Evolutionary conservation across 1,140 invertebrate genomes (phyloP), one percentile per base, ranked within the genome.

Genomic region (Brachionus angularis): DNA sequence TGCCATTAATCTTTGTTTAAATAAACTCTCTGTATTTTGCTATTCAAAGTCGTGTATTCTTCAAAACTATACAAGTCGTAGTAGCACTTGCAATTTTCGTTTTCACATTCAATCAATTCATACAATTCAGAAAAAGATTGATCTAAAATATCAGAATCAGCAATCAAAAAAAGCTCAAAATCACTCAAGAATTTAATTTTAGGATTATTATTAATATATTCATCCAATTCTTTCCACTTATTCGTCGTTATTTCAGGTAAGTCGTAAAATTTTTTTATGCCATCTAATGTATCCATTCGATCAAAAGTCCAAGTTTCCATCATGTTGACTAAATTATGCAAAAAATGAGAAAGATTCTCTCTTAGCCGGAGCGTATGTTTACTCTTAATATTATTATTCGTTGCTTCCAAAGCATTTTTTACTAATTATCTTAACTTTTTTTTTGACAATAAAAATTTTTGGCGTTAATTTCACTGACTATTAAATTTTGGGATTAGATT

Each of bases 231-330:
- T n/a, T n/a, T n/a, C n/a, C n/a, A n/a, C n/a, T n/a, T n/a, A n/a
- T n/a, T n/a, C n/a, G n/a, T n/a, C n/a, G n/a, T 16, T 47, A 0
- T 47, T 1, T 47, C 3, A 21, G 18, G 44, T 16, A 47, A 47
- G 23, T 47, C 8, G 23, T 47, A 4, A 47, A 47, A 1, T 47
- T 47, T 47, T 21, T 47, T 47, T 16, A 47, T 47, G 23, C 44
- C 44, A 47, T 47, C 44, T 47, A 47, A 21, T n/a, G n/a, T n/a
- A n/a, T n/a, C n/a, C n/a, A n/a, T n/a, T 8, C 1, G 44, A 21
- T 47, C 16, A 47, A 47, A 47, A 21, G 44, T 47, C 44, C 44
- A 47, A 47, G 44, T 47, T 21, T 47, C 44, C 7, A 47, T 47
- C 44, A 47, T 47, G 23, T 47, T 47, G 18, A 47, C 16, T 47